phyloP scores from a whole-genome alignment of 2,797 vertebrate species.

The Silurus lanzhouensis region DNA sequence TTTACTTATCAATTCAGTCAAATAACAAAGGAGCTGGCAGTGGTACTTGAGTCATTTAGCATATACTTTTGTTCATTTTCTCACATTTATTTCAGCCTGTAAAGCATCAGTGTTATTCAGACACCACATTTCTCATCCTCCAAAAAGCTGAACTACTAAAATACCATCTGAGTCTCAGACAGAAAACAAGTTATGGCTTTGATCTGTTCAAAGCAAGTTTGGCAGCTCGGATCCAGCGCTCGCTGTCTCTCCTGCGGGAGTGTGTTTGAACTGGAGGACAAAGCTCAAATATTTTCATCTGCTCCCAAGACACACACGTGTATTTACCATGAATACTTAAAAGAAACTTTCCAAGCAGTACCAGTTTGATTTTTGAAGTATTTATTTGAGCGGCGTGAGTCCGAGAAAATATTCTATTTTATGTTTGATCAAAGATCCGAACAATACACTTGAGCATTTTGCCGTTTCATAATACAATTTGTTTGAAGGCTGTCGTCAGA shows the following conservation, averaged over 20 bases:
- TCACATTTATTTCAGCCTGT: neutral
- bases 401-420: constrained; percentile 21
- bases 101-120: neutral
- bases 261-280: constrained; percentile 37
- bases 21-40: neutral
- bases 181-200: constrained; percentile 31
- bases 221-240: constrained; percentile 29
- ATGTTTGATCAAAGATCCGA: constrained; percentile 31
- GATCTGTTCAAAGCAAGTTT: constrained; percentile 37
- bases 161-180: constrained; percentile 2
- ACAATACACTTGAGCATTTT: constrained; percentile 14
- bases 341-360: constrained; percentile 21
- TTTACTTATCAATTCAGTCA: neutral
- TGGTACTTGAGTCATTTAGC: neutral
- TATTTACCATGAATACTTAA: constrained; percentile 29
- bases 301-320: constrained; percentile 30
- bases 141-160: constrained; percentile 1
- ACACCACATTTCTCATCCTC: constrained; percentile 2
- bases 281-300: constrained; percentile 37
- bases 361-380: constrained; percentile 14
- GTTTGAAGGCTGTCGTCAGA: constrained; percentile 16
- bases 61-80: neutral
- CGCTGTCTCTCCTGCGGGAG: constrained; percentile 23
- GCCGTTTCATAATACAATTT: neutral
- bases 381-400: constrained; percentile 14